Evolutionary conservation across 1,140 invertebrate genomes (phyloP).

Genomic region (Drosophila pachea): DNA sequence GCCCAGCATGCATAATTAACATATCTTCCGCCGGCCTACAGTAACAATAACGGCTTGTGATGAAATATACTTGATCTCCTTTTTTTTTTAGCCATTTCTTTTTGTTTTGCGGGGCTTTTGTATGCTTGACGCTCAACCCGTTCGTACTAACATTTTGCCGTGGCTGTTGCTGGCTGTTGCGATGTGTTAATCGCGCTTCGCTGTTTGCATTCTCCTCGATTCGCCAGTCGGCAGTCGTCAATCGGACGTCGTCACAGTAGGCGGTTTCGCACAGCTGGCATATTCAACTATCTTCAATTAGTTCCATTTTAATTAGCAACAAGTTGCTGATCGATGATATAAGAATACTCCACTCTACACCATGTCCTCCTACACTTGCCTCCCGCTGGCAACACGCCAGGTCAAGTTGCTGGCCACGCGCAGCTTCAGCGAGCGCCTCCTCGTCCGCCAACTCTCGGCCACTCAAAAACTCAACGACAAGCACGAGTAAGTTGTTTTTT

Average conservation of each 20-base stretch:
- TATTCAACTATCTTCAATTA: not conserved
- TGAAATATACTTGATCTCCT: not conserved
- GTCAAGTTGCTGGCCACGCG: not conserved
- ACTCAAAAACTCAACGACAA: conserved; percentile 22
- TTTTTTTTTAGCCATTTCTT: not conserved
- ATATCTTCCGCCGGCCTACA: not conserved
- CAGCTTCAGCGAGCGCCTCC: not conserved
- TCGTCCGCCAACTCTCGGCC: conserved; percentile 17
- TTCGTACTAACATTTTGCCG: conserved; percentile 10
- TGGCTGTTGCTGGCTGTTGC: conserved; percentile 12
- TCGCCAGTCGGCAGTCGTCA: conserved; percentile 17
- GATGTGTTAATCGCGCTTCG: conserved; percentile 27
- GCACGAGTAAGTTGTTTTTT: conserved; percentile 37
- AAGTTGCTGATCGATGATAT: conserved; percentile 19
- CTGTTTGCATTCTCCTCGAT: not conserved
- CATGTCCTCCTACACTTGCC: conserved; percentile 24
- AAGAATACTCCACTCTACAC: not conserved
- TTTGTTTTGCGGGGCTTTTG: not conserved
- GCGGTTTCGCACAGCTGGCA: not conserved
- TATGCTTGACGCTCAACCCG: too few species aligned
- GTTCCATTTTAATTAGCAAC: conserved; percentile 4
- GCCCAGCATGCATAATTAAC: conserved; percentile 4
- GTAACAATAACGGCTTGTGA: not conserved
- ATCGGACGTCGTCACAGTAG: conserved; percentile 4
- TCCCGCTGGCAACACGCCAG: conserved; percentile 7